Conservation (phyloP, 2,888 invertebrate genomes). For the Tupiocoris notatus region DNA sequence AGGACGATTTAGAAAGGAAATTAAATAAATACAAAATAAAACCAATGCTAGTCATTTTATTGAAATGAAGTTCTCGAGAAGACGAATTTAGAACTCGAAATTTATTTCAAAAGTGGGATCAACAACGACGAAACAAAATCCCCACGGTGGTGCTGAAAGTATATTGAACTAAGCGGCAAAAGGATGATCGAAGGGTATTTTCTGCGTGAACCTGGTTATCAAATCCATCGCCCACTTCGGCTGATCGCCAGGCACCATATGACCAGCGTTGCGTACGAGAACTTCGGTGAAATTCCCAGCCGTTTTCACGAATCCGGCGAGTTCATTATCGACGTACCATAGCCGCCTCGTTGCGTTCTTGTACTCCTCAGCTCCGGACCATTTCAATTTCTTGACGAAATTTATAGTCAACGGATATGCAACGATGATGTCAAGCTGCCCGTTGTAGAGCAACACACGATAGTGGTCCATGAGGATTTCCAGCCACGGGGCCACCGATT, state of each 20-base stretch:
- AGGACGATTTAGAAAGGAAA: no score
- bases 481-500: slow-evolving; percentile 72
- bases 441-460: slow-evolving; percentile 78
- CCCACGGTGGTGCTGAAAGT: no score
- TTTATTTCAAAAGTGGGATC: no score
- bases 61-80: no score
- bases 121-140: no score
- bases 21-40: no score
- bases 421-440: slow-evolving; percentile 88
- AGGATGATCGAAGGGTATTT: slow-evolving; percentile 50
- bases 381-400: slow-evolving; percentile 70
- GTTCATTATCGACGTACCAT: slow-evolving; percentile 64
- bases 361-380: slow-evolving; percentile 66
- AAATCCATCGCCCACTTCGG: slow-evolving; percentile 74
- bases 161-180: no score
- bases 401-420: slow-evolving; percentile 82
- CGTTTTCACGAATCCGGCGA: slow-evolving; percentile 74
- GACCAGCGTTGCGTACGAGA: slow-evolving; percentile 74
- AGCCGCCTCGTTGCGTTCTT: slow-evolving; percentile 64
- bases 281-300: slow-evolving; percentile 71
- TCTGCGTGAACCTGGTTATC: slow-evolving; percentile 66
- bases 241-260: slow-evolving; percentile 78
- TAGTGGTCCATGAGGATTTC: slow-evolving; percentile 65
- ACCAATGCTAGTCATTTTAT: no score
- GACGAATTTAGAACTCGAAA: no score